phyloP scores from a whole-genome alignment of 2,888 invertebrate genomes.

The Amphipyra tragopoginis region DNA sequence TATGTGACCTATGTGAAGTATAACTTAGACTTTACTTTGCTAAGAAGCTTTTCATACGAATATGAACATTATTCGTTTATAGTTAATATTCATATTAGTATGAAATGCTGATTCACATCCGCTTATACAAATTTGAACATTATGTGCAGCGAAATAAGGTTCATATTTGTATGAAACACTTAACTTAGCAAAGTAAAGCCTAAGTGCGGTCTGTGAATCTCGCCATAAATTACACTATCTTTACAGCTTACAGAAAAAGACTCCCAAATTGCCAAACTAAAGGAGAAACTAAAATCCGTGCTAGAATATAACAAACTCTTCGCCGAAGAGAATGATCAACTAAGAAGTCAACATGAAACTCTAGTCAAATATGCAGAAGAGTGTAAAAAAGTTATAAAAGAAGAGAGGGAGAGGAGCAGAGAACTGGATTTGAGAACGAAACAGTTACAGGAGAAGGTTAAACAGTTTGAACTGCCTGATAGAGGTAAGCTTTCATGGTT shows the following conservation, averaged over 20 bases:
- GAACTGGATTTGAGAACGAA: conserved; percentile 75
- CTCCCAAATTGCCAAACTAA: conserved; percentile 89
- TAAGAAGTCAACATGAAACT: conserved; percentile 87
- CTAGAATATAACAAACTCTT: conserved; percentile 91
- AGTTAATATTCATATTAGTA: too few relatives aligned
- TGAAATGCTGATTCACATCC: too few relatives aligned
- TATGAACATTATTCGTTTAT: too few relatives aligned
- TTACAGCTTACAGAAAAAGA: conserved; percentile 90
- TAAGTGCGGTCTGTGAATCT: too few relatives aligned
- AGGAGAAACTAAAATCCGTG: conserved; percentile 90
- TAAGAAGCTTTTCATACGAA: too few relatives aligned
- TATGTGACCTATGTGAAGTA: too few relatives aligned
- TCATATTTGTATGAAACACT: too few relatives aligned
- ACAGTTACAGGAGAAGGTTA: conserved; percentile 78
- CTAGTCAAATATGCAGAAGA: conserved; percentile 87
- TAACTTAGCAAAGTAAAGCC: too few relatives aligned
- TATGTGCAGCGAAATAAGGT: too few relatives aligned
- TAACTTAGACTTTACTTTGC: too few relatives aligned
- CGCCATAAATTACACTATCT: background rate
- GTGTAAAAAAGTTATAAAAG: conserved; percentile 84
- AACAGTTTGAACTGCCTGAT: conserved; percentile 80
- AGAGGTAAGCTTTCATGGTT: conserved; percentile 69
- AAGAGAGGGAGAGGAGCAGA: conserved; percentile 79
- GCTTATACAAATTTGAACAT: too few relatives aligned
- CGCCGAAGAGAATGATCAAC: conserved; percentile 90